Evolutionary conservation across 2,797 vertebrate species (phyloP).

Genomic region (Margarornis squamiger): DNA sequence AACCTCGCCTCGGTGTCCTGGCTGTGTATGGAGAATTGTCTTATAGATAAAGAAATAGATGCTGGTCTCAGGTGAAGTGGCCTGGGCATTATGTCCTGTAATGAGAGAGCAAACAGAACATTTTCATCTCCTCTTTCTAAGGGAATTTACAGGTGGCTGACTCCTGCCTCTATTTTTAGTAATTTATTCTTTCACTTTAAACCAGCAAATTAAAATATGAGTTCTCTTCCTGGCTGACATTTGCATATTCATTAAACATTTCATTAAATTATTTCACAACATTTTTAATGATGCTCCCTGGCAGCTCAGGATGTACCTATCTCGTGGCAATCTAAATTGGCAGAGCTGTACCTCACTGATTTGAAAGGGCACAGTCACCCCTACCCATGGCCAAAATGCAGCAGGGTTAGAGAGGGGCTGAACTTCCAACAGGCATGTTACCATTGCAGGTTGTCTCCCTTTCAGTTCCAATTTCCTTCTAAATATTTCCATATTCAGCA

Average conservation of each 20-base stretch:
- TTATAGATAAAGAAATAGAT: not conserved
- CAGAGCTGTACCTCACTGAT: not conserved
- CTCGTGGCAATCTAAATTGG: not conserved
- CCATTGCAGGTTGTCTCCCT: not conserved
- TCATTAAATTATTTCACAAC: slow-evolving; percentile 15
- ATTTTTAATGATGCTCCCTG: not conserved
- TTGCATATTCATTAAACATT: slow-evolving; percentile 56
- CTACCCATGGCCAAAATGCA: not conserved
- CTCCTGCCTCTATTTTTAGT: slow-evolving; percentile 4
- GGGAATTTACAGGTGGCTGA: not conserved
- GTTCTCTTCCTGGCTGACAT: slow-evolving; percentile 30
- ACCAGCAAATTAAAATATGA: not conserved
- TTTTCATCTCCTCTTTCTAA: not conserved
- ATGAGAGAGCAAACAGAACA: not conserved
- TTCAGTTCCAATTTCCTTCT: not conserved
- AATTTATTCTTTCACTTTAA: slow-evolving; percentile 39
- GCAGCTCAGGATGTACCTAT: not conserved
- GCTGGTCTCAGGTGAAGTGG: not conserved
- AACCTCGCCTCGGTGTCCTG: no score
- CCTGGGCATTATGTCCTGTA: not conserved
- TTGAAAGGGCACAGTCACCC: not conserved
- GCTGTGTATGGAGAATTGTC: not conserved
- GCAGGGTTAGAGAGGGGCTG: not conserved
- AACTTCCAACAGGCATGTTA: not conserved
- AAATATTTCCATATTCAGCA: slow-evolving; percentile 2